These are phyloP conservation scores for Tetragonula carbonaria DNA, from an alignment of 2,888 invertebrate species.

Conservation along the genomic window DNA sequence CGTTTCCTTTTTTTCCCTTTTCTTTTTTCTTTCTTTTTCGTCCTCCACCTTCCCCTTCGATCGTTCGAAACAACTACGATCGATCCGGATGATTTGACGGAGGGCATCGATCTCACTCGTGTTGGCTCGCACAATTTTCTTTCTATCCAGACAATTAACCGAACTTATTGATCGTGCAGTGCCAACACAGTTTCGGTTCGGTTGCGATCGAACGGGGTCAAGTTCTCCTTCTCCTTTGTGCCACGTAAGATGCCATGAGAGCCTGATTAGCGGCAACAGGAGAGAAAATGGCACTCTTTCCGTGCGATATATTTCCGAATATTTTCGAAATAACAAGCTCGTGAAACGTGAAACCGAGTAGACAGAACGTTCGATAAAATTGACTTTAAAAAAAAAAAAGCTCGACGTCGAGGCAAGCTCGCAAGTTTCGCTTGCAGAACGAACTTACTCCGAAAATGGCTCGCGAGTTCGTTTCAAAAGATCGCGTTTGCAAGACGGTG, in stretches of 20 bases:
- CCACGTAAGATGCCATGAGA: constrained; percentile 50
- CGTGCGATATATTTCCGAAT: not conserved
- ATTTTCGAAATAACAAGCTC: constrained; percentile 5
- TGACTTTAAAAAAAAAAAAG: too few species aligned
- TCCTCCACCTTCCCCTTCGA: too few species aligned
- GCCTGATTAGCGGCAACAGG: constrained; percentile 50
- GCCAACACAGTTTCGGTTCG: constrained; percentile 53
- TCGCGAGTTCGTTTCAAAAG: too few species aligned
- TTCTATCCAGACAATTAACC: constrained; percentile 46
- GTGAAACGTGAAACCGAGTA: not conserved
- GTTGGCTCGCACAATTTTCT: constrained; percentile 28
- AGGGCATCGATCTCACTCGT: not conserved
- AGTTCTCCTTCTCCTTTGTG: constrained; percentile 59
- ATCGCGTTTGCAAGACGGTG: too few species aligned
- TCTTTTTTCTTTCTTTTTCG: not conserved
- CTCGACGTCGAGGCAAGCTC: too few species aligned
- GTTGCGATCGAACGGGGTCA: constrained; percentile 59
- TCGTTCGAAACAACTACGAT: not conserved
- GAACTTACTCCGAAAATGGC: too few species aligned
- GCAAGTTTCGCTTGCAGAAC: too few species aligned
- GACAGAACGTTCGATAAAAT: not conserved
- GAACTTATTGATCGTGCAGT: constrained; percentile 52
- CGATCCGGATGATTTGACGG: constrained; percentile 11
- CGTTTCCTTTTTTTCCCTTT: not conserved
- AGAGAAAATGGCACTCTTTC: constrained; percentile 17